These are phyloP conservation scores for Quadroppia sp. DNA, from an alignment of 2,888 invertebrate species.

Conservation along the genomic window DNA sequence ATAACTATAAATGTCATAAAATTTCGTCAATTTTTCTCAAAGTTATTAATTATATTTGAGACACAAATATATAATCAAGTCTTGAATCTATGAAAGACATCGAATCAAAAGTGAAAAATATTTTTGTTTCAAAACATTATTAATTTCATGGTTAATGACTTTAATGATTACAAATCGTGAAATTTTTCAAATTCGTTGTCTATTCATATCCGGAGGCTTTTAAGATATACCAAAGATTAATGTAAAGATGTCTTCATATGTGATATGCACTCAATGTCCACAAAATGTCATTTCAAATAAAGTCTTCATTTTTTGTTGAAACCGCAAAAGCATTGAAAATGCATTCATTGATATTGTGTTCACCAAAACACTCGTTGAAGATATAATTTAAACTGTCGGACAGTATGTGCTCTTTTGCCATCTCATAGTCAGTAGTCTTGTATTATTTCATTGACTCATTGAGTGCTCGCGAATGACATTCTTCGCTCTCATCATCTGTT, in stretches of 20 bases:
- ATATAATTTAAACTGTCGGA: not conserved
- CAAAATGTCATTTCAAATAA: slow-evolving; percentile 15
- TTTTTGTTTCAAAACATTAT: not conserved
- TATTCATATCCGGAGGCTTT: not conserved
- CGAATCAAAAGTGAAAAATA: too few relatives aligned
- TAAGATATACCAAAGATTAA: not conserved
- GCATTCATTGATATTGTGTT: not conserved
- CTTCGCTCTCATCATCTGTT: slow-evolving; percentile 24
- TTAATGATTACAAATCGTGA: slow-evolving; percentile 12
- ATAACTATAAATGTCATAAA: too few relatives aligned
- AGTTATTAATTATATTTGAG: too few relatives aligned
- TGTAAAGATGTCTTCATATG: not conserved
- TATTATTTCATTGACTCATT: not conserved
- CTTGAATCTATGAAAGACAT: too few relatives aligned
- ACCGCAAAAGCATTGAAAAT: not conserved
- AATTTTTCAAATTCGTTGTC: not conserved
- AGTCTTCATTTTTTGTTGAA: slow-evolving; percentile 6
- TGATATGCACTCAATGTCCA: slow-evolving; percentile 10
- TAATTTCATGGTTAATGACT: slow-evolving; percentile 25
- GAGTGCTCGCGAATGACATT: not conserved
- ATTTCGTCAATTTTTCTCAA: too few relatives aligned
- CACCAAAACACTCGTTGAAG: slow-evolving; percentile 3
- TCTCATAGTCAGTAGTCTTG: not conserved
- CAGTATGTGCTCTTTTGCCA: not conserved
- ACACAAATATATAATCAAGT: too few relatives aligned